Conservation (phyloP, 2,888 invertebrate species). For the Tachystola acroxantha region DNA sequence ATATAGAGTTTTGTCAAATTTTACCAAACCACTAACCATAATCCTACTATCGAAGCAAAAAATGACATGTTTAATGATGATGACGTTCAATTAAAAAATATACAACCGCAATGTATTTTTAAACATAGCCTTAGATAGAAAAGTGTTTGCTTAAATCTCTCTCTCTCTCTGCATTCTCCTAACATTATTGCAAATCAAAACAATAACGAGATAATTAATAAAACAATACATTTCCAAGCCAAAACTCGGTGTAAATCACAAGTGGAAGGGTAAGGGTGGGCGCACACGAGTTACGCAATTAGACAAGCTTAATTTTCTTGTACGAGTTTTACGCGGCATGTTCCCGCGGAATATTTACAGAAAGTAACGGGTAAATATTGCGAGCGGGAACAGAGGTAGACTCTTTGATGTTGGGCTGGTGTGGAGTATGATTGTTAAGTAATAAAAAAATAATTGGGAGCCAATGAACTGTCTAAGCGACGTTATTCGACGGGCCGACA, state of each 20-base stretch:
- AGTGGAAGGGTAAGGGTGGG: conserved; percentile 3
- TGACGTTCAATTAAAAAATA: too few species aligned
- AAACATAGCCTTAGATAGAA: too few species aligned
- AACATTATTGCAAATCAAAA: too few species aligned
- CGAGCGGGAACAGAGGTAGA: conserved; percentile 61
- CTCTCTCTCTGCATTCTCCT: too few species aligned
- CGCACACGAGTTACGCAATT: conserved; percentile 48
- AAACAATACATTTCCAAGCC: neutral
- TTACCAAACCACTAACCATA: too few species aligned
- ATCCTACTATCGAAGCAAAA: too few species aligned
- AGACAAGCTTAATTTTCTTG: conserved; percentile 74
- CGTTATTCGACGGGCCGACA: neutral
- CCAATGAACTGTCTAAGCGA: neutral
- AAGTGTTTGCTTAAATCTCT: too few species aligned
- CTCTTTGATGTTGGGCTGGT: conserved; percentile 30
- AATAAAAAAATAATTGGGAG: neutral
- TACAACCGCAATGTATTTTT: too few species aligned
- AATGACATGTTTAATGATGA: too few species aligned
- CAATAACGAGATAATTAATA: neutral
- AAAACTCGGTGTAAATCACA: neutral
- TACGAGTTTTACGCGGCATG: conserved; percentile 62
- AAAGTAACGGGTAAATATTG: conserved; percentile 75
- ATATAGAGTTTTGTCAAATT: too few species aligned
- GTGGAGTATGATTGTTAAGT: conserved; percentile 25
- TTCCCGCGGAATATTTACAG: conserved; percentile 56